A percentile compares a stretch with the other conserved stretches of the same genome.
Evolutionary conservation across 2,888 invertebrate genomes (phyloP).

Genomic region (Schrankia costaestrigalis): DNA sequence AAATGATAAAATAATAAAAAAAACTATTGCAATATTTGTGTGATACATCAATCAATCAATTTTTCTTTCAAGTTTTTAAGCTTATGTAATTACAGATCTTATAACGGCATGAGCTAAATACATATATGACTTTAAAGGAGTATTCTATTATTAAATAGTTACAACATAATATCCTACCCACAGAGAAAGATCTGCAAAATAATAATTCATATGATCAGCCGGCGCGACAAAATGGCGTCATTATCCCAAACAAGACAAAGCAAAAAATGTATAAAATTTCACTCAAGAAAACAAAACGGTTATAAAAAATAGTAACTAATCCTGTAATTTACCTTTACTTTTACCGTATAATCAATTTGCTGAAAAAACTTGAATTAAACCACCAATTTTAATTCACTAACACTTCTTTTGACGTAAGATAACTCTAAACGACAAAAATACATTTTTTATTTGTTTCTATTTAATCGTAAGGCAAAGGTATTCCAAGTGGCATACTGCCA

Average conservation of each 20-base stretch:
- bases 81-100: slow-evolving; percentile 31
- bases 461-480: too few species aligned
- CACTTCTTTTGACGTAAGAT: slow-evolving; percentile 70
- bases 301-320: slow-evolving; percentile 10
- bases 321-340: slow-evolving; percentile 43
- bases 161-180: slow-evolving; percentile 42
- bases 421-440: slow-evolving; percentile 56
- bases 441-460: slow-evolving; percentile 33
- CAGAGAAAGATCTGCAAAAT: slow-evolving; percentile 53
- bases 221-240: slow-evolving; percentile 81
- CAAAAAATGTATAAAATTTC: slow-evolving; percentile 31
- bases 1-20: too few species aligned
- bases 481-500: too few species aligned
- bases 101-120: slow-evolving; percentile 17
- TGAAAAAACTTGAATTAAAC: slow-evolving; percentile 53
- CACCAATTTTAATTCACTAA: slow-evolving; percentile 62
- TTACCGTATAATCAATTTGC: slow-evolving; percentile 51
- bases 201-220: slow-evolving; percentile 73
- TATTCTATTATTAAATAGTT: slow-evolving; percentile 36
- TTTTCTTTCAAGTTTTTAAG: slow-evolving; percentile 20
- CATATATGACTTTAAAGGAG: slow-evolving; percentile 20
- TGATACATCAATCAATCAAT: slow-evolving; percentile 31
- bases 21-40: slow-evolving; percentile 21
- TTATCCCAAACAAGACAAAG: slow-evolving; percentile 67
- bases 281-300: slow-evolving; percentile 3